Percentiles rank a stretch among this genome's conserved stretches.
These are phyloP conservation scores for Rynchops niger DNA, from an alignment of 2,113 vertebrate species.

Conservation along the genomic window DNA sequence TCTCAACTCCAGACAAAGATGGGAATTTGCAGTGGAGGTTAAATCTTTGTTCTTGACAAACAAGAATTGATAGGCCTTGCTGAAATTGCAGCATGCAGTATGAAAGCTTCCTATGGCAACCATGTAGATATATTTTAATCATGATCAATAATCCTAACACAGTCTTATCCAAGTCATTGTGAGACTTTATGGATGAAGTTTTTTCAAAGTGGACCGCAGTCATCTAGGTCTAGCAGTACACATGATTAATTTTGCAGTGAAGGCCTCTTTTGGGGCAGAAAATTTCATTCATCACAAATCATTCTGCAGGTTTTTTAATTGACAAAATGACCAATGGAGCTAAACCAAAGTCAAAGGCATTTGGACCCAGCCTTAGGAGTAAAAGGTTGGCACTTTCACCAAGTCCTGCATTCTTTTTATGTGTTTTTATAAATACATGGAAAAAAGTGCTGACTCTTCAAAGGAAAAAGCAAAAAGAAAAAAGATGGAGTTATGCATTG, in stretches of 20 bases:
- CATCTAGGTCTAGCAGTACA: background rate
- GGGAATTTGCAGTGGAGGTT: constrained; percentile 10
- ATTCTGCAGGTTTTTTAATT: background rate
- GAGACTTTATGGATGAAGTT: background rate
- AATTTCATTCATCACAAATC: background rate
- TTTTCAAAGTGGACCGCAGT: background rate
- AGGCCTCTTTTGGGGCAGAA: background rate
- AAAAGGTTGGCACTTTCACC: background rate
- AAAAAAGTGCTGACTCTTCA: background rate
- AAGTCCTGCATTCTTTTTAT: background rate
- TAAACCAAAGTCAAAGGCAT: background rate
- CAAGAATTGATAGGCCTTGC: background rate
- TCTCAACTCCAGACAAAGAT: constrained; percentile 33
- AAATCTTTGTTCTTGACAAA: background rate
- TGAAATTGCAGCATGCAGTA: background rate
- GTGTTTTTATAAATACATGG: background rate
- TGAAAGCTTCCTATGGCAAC: background rate
- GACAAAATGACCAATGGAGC: background rate
- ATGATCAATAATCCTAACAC: background rate
- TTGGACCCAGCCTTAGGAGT: background rate
- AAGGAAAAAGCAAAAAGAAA: background rate
- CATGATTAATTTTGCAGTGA: background rate
- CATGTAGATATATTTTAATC: background rate
- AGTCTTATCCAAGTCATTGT: background rate
- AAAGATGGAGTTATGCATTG: background rate